Percentiles rank a stretch among this genome's conserved stretches.
Conservation (phyloP, 1,140 invertebrate genomes). For the Trichogramma pretiosum region DNA sequence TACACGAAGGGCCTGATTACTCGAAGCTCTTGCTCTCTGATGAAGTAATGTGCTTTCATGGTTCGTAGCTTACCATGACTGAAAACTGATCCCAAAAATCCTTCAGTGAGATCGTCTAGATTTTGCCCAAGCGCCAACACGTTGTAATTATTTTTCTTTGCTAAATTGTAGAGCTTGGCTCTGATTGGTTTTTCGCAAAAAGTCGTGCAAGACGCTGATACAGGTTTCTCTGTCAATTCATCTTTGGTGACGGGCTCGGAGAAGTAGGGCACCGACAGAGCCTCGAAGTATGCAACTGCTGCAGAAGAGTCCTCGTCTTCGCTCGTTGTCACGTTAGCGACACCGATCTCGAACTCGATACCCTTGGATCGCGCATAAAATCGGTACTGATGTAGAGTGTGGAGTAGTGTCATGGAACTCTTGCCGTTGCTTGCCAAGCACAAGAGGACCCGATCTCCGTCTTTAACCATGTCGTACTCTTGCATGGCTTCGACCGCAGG, state of each 20-base stretch:
- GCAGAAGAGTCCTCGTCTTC: slow-evolving; percentile 59
- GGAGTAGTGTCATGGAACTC: slow-evolving; percentile 72
- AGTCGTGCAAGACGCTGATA: slow-evolving; percentile 30
- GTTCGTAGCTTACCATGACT: slow-evolving; percentile 70
- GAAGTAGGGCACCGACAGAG: slow-evolving; percentile 60
- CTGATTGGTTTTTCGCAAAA: slow-evolving; percentile 63
- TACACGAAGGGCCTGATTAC: slow-evolving; percentile 83
- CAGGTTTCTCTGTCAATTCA: not conserved
- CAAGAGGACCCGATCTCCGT: slow-evolving; percentile 73
- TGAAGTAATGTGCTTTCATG: slow-evolving; percentile 75
- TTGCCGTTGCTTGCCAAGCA: slow-evolving; percentile 73
- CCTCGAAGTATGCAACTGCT: slow-evolving; percentile 51
- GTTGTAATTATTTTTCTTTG: slow-evolving; percentile 70
- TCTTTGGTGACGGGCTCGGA: slow-evolving; percentile 47
- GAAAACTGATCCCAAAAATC: slow-evolving; percentile 75
- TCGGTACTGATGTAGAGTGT: slow-evolving; percentile 77
- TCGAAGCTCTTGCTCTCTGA: slow-evolving; percentile 67
- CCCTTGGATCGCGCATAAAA: slow-evolving; percentile 66
- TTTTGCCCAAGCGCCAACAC: slow-evolving; percentile 80
- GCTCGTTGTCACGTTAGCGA: slow-evolving; percentile 63
- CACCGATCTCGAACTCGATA: slow-evolving; percentile 66
- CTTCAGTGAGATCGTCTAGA: slow-evolving; percentile 75
- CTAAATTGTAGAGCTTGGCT: slow-evolving; percentile 65
- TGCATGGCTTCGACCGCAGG: slow-evolving; percentile 70
- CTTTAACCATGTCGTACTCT: slow-evolving; percentile 76